Base-by-base conservation (phyloP, 2,797 vertebrate species). In the Cyclopterus lumpus region DNA sequence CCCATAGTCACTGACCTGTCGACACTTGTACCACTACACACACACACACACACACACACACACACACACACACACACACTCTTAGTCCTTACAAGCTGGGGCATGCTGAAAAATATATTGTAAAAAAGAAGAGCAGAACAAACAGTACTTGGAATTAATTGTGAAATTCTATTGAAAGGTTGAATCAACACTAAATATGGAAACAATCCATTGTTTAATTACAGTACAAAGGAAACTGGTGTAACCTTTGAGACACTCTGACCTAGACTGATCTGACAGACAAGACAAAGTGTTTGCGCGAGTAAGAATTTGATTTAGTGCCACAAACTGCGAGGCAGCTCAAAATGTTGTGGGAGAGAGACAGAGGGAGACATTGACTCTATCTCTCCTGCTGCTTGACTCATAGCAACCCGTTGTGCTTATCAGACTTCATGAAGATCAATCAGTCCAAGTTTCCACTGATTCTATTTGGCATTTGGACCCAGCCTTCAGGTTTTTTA, bases 1-100 rank as follows among this genome's bases (percentile, higher is more conserved):
- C 67, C 61, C 30, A 64, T 75, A 71, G 86, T 77, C 73, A 79
- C 75, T 83, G 77, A 91, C 90, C 80, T 91, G 92, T 91, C 75
- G 44, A 75, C 86, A 86, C 92, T 88, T 16, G 90, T 46, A 80
- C 59, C 0, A 32, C 30, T 22, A 18, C 10, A 34, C 44, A 53
- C 28, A 63, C 61, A 57, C 28, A 28, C 71, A 71, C 53, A 51
- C 46, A 48, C 80, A 67, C 73, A 42, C 71, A 67, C 55, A 65
- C 53, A 24, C 54, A 36, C 34, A 9, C 34, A 36, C 34, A 36
- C 34, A 36, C 34, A 36, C 34, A 36, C 36, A 38, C 36, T 28
- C 26, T 28, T 2, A 28, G 26, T 28, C 2, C 26, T 28, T 28
- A 28, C 26, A 28, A 28, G 26, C 26, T 36, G 54, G 26, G 36